These are phyloP conservation scores for Furcifer pardalis DNA, from an alignment of 2,797 vertebrate species.

Conservation along the genomic window DNA sequence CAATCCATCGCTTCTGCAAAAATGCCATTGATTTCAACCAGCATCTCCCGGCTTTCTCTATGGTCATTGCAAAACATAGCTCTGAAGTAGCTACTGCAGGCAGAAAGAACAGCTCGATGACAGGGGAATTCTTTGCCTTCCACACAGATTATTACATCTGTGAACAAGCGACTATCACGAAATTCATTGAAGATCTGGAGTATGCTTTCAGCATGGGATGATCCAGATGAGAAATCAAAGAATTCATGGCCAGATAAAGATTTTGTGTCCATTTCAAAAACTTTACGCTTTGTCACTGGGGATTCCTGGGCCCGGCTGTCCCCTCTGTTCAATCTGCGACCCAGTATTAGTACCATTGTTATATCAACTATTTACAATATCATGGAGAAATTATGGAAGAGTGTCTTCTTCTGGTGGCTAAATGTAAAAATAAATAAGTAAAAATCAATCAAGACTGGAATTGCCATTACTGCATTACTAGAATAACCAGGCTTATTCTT, in stretches of 20 bases:
- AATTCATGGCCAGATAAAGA: conserved; percentile 84
- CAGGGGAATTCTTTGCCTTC: conserved; percentile 97
- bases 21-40: conserved; percentile 98
- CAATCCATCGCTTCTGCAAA: conserved; percentile 96
- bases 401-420: conserved; percentile 62
- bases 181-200: conserved; percentile 97
- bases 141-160: conserved; percentile 96
- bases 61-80: conserved; percentile 99
- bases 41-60: conserved; percentile 94
- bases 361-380: conserved; percentile 78
- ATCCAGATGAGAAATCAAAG: conserved; percentile 93
- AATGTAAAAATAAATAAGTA: conserved; percentile 51
- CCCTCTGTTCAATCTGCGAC: conserved; percentile 94
- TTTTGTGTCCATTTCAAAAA: conserved; percentile 95
- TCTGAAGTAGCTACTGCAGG: conserved; percentile 97
- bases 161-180: conserved; percentile 92
- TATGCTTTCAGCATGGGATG: conserved; percentile 93
- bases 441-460: conserved; percentile 14
- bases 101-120: conserved; percentile 94
- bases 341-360: conserved; percentile 98
- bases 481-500: background rate
- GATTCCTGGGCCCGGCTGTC: conserved; percentile 91
- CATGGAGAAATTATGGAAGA: conserved; percentile 72
- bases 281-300: conserved; percentile 95
- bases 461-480: background rate